phyloP scores from a whole-genome alignment of 2,888 invertebrate genomes.

The Epinotia demarniana region DNA sequence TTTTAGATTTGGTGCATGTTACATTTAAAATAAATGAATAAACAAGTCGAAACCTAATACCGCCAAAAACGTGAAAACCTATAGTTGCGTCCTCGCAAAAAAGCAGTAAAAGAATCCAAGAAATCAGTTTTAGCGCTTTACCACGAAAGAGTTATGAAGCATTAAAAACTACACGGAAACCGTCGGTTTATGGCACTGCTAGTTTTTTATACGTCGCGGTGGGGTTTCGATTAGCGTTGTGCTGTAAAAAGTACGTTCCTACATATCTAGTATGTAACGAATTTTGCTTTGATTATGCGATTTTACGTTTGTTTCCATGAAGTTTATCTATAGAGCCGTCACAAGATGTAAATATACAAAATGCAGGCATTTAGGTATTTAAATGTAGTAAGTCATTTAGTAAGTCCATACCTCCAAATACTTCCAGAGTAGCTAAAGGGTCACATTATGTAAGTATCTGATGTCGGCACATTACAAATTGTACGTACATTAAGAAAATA shows the following conservation, averaged over 20 bases:
- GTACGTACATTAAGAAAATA: no score
- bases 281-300: background rate
- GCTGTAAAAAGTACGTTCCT: constrained; percentile 6
- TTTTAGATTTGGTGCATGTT: no score
- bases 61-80: constrained; percentile 33
- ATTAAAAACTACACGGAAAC: constrained; percentile 49
- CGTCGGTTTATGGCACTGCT: constrained; percentile 45
- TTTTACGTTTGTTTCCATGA: background rate
- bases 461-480: no score
- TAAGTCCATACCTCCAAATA: no score
- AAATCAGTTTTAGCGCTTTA: constrained; percentile 62
- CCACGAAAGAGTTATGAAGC: constrained; percentile 54
- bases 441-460: no score
- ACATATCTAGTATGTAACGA: background rate
- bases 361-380: no score
- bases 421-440: no score
- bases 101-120: constrained; percentile 60
- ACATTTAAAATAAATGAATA: background rate
- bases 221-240: constrained; percentile 16
- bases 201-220: constrained; percentile 43
- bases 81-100: constrained; percentile 45
- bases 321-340: background rate
- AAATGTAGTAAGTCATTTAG: no score
- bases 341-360: background rate
- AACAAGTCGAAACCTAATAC: background rate